These are phyloP conservation scores for Hyphantria cunea DNA, from an alignment of 1,140 invertebrate genomes.

Conservation along the genomic window DNA sequence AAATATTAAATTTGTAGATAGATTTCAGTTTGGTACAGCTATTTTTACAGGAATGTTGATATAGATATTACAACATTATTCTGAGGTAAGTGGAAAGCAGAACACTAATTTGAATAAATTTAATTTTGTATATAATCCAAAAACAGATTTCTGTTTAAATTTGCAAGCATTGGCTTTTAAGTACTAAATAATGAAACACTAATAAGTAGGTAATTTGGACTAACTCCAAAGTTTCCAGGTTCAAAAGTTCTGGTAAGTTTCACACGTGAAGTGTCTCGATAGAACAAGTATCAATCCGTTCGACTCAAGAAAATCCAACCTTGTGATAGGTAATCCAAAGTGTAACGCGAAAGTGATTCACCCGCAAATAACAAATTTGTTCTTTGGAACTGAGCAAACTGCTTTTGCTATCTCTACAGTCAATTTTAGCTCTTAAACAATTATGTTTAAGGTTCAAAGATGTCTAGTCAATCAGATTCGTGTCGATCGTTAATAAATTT, in stretches of 20 bases:
- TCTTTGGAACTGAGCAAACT: conserved; percentile 7
- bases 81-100: too few species aligned
- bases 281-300: not conserved
- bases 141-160: not conserved
- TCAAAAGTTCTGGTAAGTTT: conserved; percentile 19
- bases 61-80: too few species aligned
- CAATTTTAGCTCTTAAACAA: conserved; percentile 4
- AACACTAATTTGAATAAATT: too few species aligned
- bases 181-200: conserved; percentile 17
- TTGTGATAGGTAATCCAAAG: not conserved
- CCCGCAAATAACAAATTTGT: conserved; percentile 12
- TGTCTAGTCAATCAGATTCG: not conserved
- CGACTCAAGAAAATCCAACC: not conserved
- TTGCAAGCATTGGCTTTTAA: conserved; percentile 3
- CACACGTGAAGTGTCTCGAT: conserved; percentile 14
- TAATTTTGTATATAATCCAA: not conserved
- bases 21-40: too few species aligned
- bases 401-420: not conserved
- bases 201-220: conserved; percentile 11
- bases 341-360: not conserved
- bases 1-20: too few species aligned
- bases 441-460: conserved; percentile 2
- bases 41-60: too few species aligned
- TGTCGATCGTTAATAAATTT: conserved; percentile 28
- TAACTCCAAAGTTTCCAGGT: conserved; percentile 19